These are phyloP conservation scores for Drosophila lowei DNA, from an alignment of 1,140 invertebrate genomes.

Conservation along the genomic window DNA sequence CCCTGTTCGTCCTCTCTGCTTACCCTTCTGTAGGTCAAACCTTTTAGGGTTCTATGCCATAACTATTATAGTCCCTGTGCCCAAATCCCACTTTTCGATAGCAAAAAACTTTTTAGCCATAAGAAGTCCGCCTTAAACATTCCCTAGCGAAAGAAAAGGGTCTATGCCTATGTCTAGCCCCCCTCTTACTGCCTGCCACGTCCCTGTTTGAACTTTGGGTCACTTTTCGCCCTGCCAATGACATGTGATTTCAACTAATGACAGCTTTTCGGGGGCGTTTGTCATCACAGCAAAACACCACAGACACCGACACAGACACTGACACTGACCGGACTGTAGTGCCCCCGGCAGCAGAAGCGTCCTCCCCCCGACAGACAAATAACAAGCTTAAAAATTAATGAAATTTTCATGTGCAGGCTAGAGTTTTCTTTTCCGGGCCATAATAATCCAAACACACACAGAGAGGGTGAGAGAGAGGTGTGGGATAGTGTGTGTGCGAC, in stretches of 20 bases:
- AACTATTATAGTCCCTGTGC: too few species aligned
- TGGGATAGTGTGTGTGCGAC: slow-evolving; percentile 1
- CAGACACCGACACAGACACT: neutral
- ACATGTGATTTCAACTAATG: slow-evolving; percentile 80
- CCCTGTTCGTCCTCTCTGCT: too few species aligned
- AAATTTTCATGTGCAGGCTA: slow-evolving; percentile 58
- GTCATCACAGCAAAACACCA: slow-evolving; percentile 28
- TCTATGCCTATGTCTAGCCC: slow-evolving; percentile 2
- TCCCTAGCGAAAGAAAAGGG: neutral
- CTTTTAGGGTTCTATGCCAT: too few species aligned
- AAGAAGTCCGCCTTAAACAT: slow-evolving; percentile 2
- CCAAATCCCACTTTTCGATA: slow-evolving; percentile 5
- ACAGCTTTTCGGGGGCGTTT: slow-evolving; percentile 60
- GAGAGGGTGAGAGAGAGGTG: neutral
- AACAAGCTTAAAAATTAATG: slow-evolving; percentile 65
- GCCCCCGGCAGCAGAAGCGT: slow-evolving; percentile 14
- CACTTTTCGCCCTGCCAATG: slow-evolving; percentile 66
- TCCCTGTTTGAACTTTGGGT: slow-evolving; percentile 40
- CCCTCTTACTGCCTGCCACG: slow-evolving; percentile 8
- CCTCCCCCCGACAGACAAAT: slow-evolving; percentile 21
- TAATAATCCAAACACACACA: slow-evolving; percentile 13
- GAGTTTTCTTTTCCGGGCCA: slow-evolving; percentile 24
- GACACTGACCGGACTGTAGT: slow-evolving; percentile 1
- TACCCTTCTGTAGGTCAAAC: too few species aligned
- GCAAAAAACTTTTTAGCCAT: slow-evolving; percentile 7